Evolutionary conservation across 1,140 invertebrate species (phyloP), one percentile per base, ranked within the genome.

Genomic region (Caenorhabditis briggsae): DNA sequence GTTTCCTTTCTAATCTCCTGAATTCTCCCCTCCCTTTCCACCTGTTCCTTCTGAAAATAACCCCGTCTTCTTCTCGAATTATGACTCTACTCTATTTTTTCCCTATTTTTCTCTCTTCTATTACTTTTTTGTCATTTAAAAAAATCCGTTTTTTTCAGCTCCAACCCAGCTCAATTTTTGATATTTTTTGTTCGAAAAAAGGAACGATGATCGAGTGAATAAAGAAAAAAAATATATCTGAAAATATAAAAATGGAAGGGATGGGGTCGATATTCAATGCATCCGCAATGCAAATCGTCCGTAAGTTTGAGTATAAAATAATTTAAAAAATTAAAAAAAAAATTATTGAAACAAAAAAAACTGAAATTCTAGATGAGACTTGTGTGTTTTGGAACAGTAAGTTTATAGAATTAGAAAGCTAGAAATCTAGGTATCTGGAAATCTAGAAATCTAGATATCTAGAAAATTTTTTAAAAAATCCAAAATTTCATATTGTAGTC

Each of bases 231-330:
- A 33, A 50, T n/a, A n/a, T n/a, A 12, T 14, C 50, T 53, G 16
- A 11, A 53, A 53, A 50, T 46, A 2, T 14, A n/a, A 53, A 12
- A 53, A 78, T 78, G 70, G 70, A 46, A 50, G 70, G 70, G 70
- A 46, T 53, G 53, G 70, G 70, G 14, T 18, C 70, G 3, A 78
- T 78, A 46, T 20, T 78, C 46, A 78, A 78, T 78, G 70, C 70
- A 9, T 78, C 70, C 70, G 70, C 70, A 12, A 78, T 78, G 70
- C 70, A 78, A 53, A 78, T 78, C 70, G 70, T 78, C 50, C 70
- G 70, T 78, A 50, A 78, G 70, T 78, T 3, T 50, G 43, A n/a
- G 43, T 70, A 8, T 70, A 33, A 33, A 33, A 33, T 1, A 33
- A 33, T 33, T 33, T 33, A 2, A 3, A 33, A 33, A 33, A 1